Base-by-base conservation (phyloP, 2,888 invertebrate genomes). In the Pachydiplax longipennis region DNA sequence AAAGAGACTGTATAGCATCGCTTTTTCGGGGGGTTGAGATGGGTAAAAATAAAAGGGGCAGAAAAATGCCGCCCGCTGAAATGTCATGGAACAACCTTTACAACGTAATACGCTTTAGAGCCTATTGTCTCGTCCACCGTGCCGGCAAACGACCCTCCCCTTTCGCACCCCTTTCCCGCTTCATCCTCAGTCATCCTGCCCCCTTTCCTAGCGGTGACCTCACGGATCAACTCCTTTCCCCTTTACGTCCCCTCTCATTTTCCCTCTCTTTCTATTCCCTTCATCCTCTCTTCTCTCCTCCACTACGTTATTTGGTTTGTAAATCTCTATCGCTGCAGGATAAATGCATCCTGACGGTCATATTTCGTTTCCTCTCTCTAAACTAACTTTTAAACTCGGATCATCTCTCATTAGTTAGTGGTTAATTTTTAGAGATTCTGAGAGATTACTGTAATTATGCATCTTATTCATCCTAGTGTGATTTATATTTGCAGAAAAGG, bases 41-140 rank as follows among this genome's bases (percentile, higher is more conserved):
- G 58, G 83, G 53, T 6, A 35, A 37, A 87, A 61, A 65, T 61
- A 61, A 87, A 87, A 87, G 87, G 87, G 40, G 87, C 87, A 61
- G 61, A 87, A 87, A 87, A 87, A 87, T 87, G 87, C 87, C 87
- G 83, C 83, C 83, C 58, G 87, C 87, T 61, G 87, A 87, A 87
- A 87, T 87, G 87, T 87, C 87, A 87, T 87, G 87, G 87, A 61
- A 87, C 87, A 87, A 87, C 87, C 87, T 87, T 87, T 87, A 87
- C 87, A 65, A 35, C 87, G 87, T 87, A 87, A 87, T 87, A 87
- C 87, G 87, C 87, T 87, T 87, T 87, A 87, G 87, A 87, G 87
- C 87, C 87, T 87, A 87, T 87, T 87, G 87, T 87, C 87, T 87
- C 87, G 61, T 65, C 87, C 87, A 87, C 37, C 58, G 18, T 25